A percentile compares a stretch with the other conserved stretches of the same genome.
Evolutionary conservation across 2,113 vertebrate species (phyloP).

Genomic region (Lates calcarifer): DNA sequence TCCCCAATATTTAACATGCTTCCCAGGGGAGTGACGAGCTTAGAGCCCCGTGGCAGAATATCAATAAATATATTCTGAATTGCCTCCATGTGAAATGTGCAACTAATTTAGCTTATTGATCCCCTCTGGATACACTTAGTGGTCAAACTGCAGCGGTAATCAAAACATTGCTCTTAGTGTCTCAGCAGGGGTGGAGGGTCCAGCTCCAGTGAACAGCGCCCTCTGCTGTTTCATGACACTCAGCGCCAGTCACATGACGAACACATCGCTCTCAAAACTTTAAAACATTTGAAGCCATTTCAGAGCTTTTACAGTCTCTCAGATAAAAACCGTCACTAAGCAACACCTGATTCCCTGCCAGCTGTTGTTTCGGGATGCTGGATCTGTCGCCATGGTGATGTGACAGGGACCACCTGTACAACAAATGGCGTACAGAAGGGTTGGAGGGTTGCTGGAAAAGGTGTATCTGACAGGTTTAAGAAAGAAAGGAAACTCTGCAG

Average conservation of each 20-base stretch:
- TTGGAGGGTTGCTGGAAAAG: background rate
- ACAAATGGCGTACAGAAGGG: background rate
- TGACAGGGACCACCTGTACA: conserved; percentile 15
- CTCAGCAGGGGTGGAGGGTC: too few species aligned
- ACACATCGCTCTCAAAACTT: too few species aligned
- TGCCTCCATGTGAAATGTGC: too few species aligned
- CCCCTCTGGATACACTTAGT: too few species aligned
- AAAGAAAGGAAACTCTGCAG: background rate
- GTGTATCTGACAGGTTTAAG: background rate
- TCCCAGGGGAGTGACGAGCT: too few species aligned
- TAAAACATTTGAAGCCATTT: background rate
- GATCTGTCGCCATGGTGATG: conserved; percentile 13
- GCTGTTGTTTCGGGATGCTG: conserved; percentile 8
- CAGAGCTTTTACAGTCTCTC: background rate
- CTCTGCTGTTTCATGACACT: background rate
- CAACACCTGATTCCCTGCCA: conserved; percentile 30
- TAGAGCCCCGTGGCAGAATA: too few species aligned
- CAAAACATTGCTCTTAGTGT: too few species aligned
- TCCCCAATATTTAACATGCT: too few species aligned
- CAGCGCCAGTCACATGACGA: background rate
- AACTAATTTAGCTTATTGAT: too few species aligned
- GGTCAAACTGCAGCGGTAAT: too few species aligned
- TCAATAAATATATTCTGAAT: too few species aligned
- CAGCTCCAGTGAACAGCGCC: background rate
- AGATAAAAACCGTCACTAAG: conserved; percentile 29